These are phyloP conservation scores for Noturus placidus DNA, from an alignment of 2,113 vertebrate genomes.

Conservation along the genomic window DNA sequence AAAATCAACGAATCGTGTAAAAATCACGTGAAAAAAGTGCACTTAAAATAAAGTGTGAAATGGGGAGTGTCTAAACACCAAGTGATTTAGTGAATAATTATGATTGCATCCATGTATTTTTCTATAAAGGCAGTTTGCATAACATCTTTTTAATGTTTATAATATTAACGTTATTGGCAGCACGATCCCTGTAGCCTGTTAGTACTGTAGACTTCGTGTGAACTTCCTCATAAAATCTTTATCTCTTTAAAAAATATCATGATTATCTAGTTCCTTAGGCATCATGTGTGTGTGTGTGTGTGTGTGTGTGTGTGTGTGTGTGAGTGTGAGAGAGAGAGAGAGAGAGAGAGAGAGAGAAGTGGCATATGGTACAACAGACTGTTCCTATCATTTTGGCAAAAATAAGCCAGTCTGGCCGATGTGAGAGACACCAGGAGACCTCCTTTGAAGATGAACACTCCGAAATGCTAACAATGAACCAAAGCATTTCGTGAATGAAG, in stretches of 20 bases:
- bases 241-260: neutral
- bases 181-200: neutral
- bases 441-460: conserved; percentile 40
- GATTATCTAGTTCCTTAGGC: neutral
- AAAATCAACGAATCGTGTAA: neutral
- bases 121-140: neutral
- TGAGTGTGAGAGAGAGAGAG: neutral
- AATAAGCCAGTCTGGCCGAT: conserved; percentile 45
- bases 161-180: neutral
- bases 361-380: conserved; percentile 55
- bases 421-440: conserved; percentile 30
- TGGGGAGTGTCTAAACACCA: neutral
- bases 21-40: neutral
- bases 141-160: neutral
- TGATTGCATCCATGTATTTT: neutral
- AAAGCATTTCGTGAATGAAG: conserved; percentile 12
- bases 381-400: conserved; percentile 38
- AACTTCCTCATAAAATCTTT: neutral
- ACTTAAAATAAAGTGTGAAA: neutral
- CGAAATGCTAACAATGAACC: conserved; percentile 8
- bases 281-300: neutral
- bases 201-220: neutral
- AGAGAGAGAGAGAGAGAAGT: neutral
- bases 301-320: neutral
- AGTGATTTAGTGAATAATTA: neutral